Conservation (phyloP, 2,113 vertebrate genomes). For the Elgaria multicarinata region DNA sequence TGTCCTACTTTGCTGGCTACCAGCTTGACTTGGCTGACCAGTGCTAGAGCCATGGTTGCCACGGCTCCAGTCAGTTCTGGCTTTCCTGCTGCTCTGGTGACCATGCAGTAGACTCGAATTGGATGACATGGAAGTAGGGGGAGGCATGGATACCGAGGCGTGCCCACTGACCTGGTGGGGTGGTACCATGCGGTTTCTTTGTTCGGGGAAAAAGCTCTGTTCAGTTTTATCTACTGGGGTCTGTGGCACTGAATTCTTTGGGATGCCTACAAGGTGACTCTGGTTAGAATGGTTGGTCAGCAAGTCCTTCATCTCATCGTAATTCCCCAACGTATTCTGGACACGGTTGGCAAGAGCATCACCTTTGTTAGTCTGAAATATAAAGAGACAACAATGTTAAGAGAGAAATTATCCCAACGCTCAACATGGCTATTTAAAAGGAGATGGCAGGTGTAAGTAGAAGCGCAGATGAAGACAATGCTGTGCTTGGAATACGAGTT, state of each 20-base stretch:
- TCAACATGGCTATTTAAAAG: constrained; percentile 62
- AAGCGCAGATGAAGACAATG: background rate
- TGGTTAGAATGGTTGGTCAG: constrained; percentile 95
- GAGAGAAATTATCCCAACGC: constrained; percentile 54
- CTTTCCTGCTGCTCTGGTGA: constrained; percentile 86
- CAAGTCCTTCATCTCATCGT: constrained; percentile 96
- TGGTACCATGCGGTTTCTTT: constrained; percentile 78
- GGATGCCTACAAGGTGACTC: constrained; percentile 96
- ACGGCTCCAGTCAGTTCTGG: constrained; percentile 87
- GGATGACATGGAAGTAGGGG: constrained; percentile 78
- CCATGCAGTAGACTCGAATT: constrained; percentile 74
- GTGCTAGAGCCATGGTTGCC: constrained; percentile 76
- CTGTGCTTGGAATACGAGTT: background rate
- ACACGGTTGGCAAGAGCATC: constrained; percentile 94
- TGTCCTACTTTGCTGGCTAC: constrained; percentile 78
- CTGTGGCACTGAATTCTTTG: constrained; percentile 90
- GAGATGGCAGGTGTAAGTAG: constrained; percentile 58
- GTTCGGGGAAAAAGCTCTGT: constrained; percentile 84
- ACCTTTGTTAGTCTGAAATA: constrained; percentile 92
- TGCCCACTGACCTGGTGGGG: constrained; percentile 77
- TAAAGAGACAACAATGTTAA: constrained; percentile 46
- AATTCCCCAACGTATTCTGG: constrained; percentile 94
- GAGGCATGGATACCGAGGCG: constrained; percentile 74
- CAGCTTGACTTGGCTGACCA: constrained; percentile 73
- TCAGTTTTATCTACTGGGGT: constrained; percentile 85